Evolutionary conservation across 2,888 invertebrate species (phyloP).

Genomic region (Encarsia formosa): DNA sequence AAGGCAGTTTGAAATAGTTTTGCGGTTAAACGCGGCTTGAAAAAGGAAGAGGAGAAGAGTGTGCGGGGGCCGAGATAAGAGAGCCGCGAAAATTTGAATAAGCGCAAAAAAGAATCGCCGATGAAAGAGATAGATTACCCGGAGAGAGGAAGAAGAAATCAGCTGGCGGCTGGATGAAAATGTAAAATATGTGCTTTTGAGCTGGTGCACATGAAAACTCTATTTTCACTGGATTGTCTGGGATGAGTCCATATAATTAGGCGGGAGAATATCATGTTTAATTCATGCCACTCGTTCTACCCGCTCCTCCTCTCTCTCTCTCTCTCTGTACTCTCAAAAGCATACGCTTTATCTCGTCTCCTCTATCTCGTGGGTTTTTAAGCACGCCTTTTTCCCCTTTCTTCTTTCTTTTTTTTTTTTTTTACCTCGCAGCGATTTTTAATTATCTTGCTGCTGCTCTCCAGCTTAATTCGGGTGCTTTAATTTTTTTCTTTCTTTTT

Average conservation of each 20-base stretch:
- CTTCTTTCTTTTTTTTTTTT: too few relatives aligned
- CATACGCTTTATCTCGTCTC: too few relatives aligned
- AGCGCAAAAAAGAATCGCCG: constrained; percentile 7
- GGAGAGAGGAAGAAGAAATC: not conserved
- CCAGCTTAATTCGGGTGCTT: too few relatives aligned
- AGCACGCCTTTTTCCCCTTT: too few relatives aligned
- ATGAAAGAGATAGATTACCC: constrained; percentile 8
- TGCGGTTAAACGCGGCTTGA: too few relatives aligned
- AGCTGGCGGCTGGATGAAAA: constrained; percentile 1
- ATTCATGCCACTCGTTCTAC: constrained; percentile 10
- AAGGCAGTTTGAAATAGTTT: too few relatives aligned
- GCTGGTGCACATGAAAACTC: constrained; percentile 13
- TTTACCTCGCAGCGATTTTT: too few relatives aligned
- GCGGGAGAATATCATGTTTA: constrained; percentile 12
- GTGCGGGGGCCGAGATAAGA: constrained; percentile 4
- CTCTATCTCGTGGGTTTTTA: too few relatives aligned
- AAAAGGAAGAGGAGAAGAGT: not conserved
- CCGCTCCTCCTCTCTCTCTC: not conserved
- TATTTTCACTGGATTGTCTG: constrained; percentile 8
- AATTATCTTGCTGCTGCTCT: too few relatives aligned
- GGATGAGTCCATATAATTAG: constrained; percentile 15
- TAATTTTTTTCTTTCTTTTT: too few relatives aligned
- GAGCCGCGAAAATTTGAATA: constrained; percentile 13
- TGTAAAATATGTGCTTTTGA: constrained; percentile 9
- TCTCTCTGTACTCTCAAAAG: too few relatives aligned